Evolutionary conservation across 2,888 invertebrate genomes (phyloP), one percentile per base, ranked within the genome.

Genomic region (Protodeltote pygarga): DNA sequence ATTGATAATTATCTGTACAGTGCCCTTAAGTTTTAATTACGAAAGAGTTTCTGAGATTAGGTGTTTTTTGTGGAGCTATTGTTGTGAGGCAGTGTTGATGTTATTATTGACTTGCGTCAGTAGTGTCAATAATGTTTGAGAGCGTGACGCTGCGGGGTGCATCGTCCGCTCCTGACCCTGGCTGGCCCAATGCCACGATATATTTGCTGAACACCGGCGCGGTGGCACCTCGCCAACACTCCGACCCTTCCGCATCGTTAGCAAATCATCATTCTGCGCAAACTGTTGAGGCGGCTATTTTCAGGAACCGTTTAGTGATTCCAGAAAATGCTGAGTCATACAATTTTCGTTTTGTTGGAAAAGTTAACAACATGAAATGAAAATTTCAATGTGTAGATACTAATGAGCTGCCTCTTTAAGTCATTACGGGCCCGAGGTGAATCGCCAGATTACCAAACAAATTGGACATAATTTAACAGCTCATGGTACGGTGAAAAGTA

Each of bases 91-190:
- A 27, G 35, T 44, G 37, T 35, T 51, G 39, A 53, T 58, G 28
- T 46, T 57, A 61, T 57, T 62, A 33, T 46, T 28, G 46, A 15
- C 28, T 47, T 40, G 41, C 52, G 46, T 53, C 61, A 66, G 58
- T 64, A 46, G 49, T 54, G 49, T 55, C 49, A 65, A 65, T 75
- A 53, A 59, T 67, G 60, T 70, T 74, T 68, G 67, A 66, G 64
- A 69, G 73, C 71, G 77, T 80, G 82, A 80, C 71, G 79, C 66
- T 62, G 70, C 19, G 53, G 85, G 73, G 91, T 79, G 87, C 90
- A 89, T 87, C 83, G 91, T 45, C 86, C 91, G 91, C 89, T 89
- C 90, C 85, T 90, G 91, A 92, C 91, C 91, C 85, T 91, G 90
- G 86, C 89, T 89, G 89, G 90, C 87, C 85, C 90, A 89, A 89